These are phyloP conservation scores for Smutsia temminckii DNA, from an alignment of 2,797 vertebrate genomes.

Conservation along the genomic window DNA sequence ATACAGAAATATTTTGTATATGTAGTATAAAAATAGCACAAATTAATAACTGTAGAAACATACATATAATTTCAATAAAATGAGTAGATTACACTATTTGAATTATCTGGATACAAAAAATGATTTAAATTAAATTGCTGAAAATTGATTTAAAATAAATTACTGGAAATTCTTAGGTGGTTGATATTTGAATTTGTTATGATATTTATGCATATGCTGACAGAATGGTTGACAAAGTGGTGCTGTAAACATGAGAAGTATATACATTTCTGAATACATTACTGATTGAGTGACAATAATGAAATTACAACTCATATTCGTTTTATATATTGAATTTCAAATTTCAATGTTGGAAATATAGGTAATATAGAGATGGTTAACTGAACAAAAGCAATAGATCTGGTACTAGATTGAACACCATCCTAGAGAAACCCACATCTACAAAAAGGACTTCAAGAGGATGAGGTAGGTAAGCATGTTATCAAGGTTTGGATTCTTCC, in stretches of 20 bases:
- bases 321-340: not conserved
- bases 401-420: rapidly evolving
- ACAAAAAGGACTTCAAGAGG: not conserved
- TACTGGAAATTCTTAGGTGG: not conserved
- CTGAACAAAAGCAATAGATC: not conserved
- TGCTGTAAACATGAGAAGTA: not conserved
- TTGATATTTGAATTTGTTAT: not conserved
- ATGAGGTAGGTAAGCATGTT: not conserved
- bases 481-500: not conserved
- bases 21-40: not conserved
- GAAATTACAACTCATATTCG: not conserved
- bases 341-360: not conserved
- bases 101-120: not conserved
- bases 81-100: not conserved
- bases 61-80: not conserved
- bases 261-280: not conserved
- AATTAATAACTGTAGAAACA: not conserved
- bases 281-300: not conserved
- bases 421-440: too few species aligned
- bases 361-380: not conserved
- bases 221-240: not conserved
- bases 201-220: not conserved
- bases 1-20: not conserved
- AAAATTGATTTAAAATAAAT: not conserved
- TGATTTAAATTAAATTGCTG: not conserved